phyloP scores from a whole-genome alignment of 1,140 invertebrate species.

The Lepidotrigona ventralis region DNA sequence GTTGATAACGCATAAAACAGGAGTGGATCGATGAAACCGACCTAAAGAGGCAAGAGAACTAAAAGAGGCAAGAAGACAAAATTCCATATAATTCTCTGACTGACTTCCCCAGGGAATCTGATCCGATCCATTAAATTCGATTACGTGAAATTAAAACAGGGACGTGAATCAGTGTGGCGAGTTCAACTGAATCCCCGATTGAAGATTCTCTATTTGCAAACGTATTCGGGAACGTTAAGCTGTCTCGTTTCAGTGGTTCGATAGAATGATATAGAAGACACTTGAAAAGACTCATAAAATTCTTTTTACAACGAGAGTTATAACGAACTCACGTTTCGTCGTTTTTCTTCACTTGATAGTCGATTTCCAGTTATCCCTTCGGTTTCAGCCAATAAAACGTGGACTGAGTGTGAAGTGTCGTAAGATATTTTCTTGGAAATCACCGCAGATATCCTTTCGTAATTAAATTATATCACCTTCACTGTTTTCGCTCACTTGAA shows the following conservation, averaged over 20 bases:
- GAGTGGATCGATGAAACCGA: background rate
- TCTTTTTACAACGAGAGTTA: background rate
- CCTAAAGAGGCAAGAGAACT: background rate
- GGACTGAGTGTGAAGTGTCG: background rate
- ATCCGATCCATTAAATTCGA: background rate
- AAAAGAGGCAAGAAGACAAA: background rate
- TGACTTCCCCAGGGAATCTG: background rate
- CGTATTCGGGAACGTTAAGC: background rate
- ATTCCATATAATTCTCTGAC: background rate
- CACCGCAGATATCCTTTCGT: accelerated
- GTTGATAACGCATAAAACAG: constrained; percentile 13
- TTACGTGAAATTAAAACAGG: background rate
- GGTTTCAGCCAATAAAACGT: background rate
- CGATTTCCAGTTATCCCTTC: too few species aligned
- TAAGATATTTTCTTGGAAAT: background rate
- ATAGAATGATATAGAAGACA: background rate
- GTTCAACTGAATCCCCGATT: background rate
- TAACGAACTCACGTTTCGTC: background rate
- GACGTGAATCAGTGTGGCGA: background rate
- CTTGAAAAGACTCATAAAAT: background rate
- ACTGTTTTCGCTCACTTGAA: background rate
- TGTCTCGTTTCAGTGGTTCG: background rate
- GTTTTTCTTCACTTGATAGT: too few species aligned
- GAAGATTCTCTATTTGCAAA: background rate
- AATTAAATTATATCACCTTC: background rate